Evolutionary conservation across 2,888 invertebrate genomes (phyloP).

Genomic region (Ernsta delagoae): DNA sequence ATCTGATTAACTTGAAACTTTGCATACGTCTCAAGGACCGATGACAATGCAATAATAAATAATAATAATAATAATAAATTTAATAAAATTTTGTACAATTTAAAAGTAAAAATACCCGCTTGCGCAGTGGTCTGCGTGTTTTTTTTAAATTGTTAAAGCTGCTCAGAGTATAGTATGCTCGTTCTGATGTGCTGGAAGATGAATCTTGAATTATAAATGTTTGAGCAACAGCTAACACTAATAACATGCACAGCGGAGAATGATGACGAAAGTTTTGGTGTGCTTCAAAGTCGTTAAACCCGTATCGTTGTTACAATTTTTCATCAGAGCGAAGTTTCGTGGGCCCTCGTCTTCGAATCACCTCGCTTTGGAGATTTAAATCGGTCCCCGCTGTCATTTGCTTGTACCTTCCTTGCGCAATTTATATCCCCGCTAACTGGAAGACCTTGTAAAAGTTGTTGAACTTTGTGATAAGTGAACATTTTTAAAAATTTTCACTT

Average conservation of each 20-base stretch:
- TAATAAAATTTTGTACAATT: too few species aligned
- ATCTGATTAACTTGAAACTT: too few species aligned
- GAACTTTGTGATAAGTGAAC: not conserved
- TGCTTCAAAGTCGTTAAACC: constrained; percentile 16
- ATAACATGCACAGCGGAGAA: not conserved
- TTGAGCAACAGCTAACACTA: not conserved
- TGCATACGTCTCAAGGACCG: too few species aligned
- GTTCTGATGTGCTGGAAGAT: too few species aligned
- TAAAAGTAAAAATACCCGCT: too few species aligned
- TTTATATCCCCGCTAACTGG: not conserved
- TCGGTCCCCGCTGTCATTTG: not conserved
- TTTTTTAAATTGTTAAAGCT: too few species aligned
- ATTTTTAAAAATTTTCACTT: not conserved
- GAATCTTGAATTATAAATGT: too few species aligned
- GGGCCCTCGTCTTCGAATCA: not conserved
- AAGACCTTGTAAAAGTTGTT: constrained; percentile 1
- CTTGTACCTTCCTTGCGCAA: not conserved
- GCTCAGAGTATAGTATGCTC: too few species aligned
- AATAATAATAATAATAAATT: too few species aligned
- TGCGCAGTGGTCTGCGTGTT: too few species aligned
- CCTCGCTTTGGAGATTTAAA: not conserved
- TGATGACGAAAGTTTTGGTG: constrained; percentile 2
- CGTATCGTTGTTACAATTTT: constrained; percentile 5
- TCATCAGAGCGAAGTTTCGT: constrained; percentile 9
- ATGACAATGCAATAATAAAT: too few species aligned